phyloP scores from a whole-genome alignment of 2,113 vertebrate genomes.

The Sinosuthora webbiana region DNA sequence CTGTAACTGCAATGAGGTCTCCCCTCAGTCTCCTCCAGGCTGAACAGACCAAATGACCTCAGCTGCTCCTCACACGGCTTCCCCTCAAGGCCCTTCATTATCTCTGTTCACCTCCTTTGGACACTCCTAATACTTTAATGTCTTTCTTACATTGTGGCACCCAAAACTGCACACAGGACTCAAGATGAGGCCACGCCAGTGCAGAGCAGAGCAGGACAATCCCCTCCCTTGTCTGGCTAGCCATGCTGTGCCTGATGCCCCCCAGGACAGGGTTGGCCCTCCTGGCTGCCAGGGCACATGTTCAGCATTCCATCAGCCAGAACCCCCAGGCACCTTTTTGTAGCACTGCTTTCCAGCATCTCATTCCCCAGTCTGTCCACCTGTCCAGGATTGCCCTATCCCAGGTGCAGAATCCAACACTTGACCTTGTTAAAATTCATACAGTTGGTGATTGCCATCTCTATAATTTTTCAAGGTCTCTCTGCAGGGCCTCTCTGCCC shows the following conservation, averaged over 20 bases:
- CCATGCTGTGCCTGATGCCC: accelerated
- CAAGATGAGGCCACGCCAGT: accelerated
- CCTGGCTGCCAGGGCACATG: not conserved
- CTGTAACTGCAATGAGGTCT: accelerated
- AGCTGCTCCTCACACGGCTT: accelerated
- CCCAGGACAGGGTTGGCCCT: accelerated
- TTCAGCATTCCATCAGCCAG: accelerated
- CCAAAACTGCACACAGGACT: accelerated
- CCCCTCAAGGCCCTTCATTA: not conserved
- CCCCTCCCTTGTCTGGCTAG: not conserved
- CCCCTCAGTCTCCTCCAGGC: not conserved
- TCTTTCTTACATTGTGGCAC: not conserved
- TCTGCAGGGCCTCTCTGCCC: not conserved
- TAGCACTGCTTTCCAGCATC: not conserved
- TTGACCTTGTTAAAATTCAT: not conserved
- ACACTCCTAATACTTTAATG: not conserved
- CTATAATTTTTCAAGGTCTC: not conserved
- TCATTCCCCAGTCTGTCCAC: not conserved
- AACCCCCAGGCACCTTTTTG: not conserved
- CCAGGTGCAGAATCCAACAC: not conserved
- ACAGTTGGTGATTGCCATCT: not conserved
- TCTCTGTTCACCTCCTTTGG: not conserved
- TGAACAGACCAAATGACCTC: not conserved
- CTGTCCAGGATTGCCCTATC: not conserved
- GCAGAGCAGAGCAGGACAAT: not conserved